These are phyloP conservation scores for Probosciger aterrimus DNA, from an alignment of 2,113 vertebrate genomes.

Conservation along the genomic window DNA sequence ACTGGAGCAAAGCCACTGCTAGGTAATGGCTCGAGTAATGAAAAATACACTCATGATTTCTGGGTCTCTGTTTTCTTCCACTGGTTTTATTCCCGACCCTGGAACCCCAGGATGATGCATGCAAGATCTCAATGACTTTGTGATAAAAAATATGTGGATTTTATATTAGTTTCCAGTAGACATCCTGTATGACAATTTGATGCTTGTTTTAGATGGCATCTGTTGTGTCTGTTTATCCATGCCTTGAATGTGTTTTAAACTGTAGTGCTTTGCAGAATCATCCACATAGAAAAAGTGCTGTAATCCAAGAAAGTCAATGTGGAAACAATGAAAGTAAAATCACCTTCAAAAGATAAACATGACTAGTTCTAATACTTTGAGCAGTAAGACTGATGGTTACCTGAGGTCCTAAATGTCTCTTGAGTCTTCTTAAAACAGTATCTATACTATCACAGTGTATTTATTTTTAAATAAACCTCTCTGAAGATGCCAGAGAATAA, in stretches of 20 bases:
- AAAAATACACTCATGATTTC: not conserved
- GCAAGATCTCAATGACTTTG: not conserved
- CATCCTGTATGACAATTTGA: not conserved
- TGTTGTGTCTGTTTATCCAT: not conserved
- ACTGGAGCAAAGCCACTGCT: not conserved
- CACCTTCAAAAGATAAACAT: not conserved
- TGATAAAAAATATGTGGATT: not conserved
- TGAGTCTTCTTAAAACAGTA: not conserved
- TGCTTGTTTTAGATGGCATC: not conserved
- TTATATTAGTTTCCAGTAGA: not conserved
- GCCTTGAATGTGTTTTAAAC: not conserved
- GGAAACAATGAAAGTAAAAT: not conserved
- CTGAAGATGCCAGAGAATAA: not conserved
- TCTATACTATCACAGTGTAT: not conserved
- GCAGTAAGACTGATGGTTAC: not conserved
- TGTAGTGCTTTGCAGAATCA: not conserved
- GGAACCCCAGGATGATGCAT: not conserved
- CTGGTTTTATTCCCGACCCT: not conserved
- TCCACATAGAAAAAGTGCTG: not conserved
- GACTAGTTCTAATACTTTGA: not conserved
- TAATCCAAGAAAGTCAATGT: not conserved
- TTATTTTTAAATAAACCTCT: not conserved
- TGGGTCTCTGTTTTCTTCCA: not conserved
- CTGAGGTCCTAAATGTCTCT: not conserved
- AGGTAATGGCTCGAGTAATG: not conserved